phyloP scores from a whole-genome alignment of 2,113 vertebrate genomes.

The Tachysurus fulvidraco region DNA sequence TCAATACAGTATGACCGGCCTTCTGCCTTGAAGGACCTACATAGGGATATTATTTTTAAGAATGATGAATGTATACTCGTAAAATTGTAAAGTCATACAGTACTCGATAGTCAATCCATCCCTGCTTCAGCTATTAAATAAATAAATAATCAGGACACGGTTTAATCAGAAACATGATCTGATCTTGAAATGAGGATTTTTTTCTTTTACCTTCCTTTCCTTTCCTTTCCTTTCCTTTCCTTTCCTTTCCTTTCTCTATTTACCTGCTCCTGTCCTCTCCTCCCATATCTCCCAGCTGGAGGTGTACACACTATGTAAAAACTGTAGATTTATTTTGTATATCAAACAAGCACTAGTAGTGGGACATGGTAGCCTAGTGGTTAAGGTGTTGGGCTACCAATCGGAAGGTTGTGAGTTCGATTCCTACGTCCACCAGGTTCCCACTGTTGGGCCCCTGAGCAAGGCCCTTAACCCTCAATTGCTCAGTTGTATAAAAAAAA shows the following conservation, averaged over 20 bases:
- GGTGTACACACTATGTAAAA: not conserved
- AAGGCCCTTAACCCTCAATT: too few relatives aligned
- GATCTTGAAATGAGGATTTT: not conserved
- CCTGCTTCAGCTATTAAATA: not conserved
- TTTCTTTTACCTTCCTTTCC: too few relatives aligned
- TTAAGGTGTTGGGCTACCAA: too few relatives aligned
- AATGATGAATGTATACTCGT: not conserved
- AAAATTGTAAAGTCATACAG: not conserved
- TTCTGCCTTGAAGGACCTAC: not conserved
- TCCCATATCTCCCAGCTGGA: not conserved
- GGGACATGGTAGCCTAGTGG: too few relatives aligned
- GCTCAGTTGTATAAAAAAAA: too few relatives aligned
- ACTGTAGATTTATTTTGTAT: not conserved
- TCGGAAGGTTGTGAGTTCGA: too few relatives aligned
- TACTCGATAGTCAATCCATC: constrained; percentile 20
- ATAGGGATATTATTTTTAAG: not conserved
- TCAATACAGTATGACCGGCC: not conserved
- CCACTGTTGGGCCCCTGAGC: too few relatives aligned
- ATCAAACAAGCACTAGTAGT: not conserved
- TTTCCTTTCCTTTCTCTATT: too few relatives aligned
- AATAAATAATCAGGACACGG: not conserved
- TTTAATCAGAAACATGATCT: not conserved
- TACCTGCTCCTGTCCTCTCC: too few relatives aligned
- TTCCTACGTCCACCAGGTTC: too few relatives aligned
- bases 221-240: too few relatives aligned